Percentiles rank a stretch among this genome's conserved stretches.
phyloP scores from a whole-genome alignment of 2,113 vertebrate species.

The Arizona elegans region DNA sequence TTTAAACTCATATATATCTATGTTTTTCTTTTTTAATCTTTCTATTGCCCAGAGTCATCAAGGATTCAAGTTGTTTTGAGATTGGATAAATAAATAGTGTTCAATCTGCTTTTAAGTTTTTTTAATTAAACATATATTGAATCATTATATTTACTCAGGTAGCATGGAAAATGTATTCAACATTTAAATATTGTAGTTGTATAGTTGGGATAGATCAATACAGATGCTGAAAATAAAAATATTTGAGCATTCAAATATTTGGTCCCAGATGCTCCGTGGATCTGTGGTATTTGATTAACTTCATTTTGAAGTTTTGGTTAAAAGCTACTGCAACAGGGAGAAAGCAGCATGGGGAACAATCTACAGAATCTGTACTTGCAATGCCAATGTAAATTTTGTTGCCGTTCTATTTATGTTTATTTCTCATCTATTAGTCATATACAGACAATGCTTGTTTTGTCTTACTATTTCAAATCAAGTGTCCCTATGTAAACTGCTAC shows the following conservation, averaged over 20 bases:
- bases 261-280: not conserved
- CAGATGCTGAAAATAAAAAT: not conserved
- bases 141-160: not conserved
- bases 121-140: not conserved
- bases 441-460: not conserved
- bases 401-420: not conserved
- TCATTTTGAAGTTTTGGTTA: not conserved
- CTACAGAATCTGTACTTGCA: not conserved
- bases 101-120: not conserved
- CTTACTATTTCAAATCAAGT: constrained; percentile 10
- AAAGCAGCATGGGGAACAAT: not conserved
- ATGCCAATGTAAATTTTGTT: not conserved
- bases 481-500: not conserved
- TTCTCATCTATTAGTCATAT: not conserved
- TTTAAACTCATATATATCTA: not conserved
- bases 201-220: not conserved
- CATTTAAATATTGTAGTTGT: not conserved
- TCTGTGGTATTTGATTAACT: not conserved
- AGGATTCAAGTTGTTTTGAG: not conserved
- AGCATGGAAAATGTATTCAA: not conserved
- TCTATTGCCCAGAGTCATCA: not conserved
- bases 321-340: not conserved
- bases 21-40: not conserved
- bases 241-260: not conserved
- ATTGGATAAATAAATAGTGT: not conserved